phyloP scores from a whole-genome alignment of 2,888 invertebrate genomes.

The Camptogramma bilineatum region DNA sequence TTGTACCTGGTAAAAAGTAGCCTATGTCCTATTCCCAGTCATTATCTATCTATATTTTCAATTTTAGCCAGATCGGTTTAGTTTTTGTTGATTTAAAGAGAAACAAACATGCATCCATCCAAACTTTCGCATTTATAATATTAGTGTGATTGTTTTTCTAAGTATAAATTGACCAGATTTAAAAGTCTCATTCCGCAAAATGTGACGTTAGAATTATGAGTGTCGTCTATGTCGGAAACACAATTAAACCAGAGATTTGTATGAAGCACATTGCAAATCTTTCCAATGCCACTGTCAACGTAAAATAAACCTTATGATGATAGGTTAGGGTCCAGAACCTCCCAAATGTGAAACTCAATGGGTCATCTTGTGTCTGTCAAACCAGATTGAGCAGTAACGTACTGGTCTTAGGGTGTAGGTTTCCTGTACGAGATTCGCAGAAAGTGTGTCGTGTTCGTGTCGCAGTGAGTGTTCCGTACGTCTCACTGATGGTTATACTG shows the following conservation, averaged over 20 bases:
- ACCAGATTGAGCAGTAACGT: not conserved
- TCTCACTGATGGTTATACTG: slow-evolving; percentile 6
- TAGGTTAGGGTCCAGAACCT: not conserved
- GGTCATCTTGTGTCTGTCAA: not conserved
- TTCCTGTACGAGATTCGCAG: not conserved
- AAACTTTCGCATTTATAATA: no score
- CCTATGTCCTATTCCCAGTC: no score
- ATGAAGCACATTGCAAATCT: not conserved
- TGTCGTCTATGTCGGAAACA: slow-evolving; percentile 17
- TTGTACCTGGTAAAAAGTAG: no score
- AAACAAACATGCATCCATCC: no score
- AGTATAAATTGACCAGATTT: not conserved
- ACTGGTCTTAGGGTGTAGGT: not conserved
- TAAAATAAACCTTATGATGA: not conserved
- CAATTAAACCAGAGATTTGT: slow-evolving; percentile 24
- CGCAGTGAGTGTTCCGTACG: not conserved
- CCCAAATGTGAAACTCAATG: not conserved
- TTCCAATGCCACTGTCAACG: not conserved
- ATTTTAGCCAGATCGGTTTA: no score
- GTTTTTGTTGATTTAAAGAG: no score
- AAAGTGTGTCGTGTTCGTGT: not conserved
- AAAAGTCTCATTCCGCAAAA: not conserved
- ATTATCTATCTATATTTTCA: no score
- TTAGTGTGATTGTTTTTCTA: no score
- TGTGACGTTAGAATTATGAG: slow-evolving; percentile 5